Conservation (phyloP, 2,113 vertebrate genomes). For the Rhegmatorhina hoffmannsi region DNA sequence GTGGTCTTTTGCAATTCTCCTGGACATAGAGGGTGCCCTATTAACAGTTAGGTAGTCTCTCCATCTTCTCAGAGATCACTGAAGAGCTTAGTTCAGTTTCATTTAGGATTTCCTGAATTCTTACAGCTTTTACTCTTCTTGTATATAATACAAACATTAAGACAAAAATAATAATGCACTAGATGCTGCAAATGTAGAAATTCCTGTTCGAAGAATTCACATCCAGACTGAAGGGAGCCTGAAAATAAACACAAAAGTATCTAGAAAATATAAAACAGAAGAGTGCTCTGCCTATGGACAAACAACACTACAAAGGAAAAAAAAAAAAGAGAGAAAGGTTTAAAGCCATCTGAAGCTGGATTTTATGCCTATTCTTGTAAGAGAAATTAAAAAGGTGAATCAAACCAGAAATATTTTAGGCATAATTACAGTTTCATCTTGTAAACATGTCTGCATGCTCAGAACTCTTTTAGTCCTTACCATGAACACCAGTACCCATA, state of each 20-base stretch:
- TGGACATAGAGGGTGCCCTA: not conserved
- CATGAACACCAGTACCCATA: not conserved
- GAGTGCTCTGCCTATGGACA: not conserved
- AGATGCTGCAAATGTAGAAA: slow-evolving; percentile 28
- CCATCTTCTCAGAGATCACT: not conserved
- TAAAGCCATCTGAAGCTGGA: not conserved
- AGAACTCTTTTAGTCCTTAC: not conserved
- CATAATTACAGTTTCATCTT: not conserved
- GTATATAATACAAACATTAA: not conserved
- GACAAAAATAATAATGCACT: slow-evolving; percentile 22
- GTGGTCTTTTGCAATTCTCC: not conserved
- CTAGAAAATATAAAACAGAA: not conserved
- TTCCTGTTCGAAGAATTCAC: not conserved
- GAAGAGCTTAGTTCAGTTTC: not conserved
- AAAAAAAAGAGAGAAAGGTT: not conserved
- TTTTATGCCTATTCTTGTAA: not conserved
- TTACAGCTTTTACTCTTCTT: not conserved
- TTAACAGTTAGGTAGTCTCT: not conserved
- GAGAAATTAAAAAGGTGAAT: not conserved
- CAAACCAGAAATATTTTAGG: not conserved
- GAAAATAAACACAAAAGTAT: not conserved
- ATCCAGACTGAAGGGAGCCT: not conserved
- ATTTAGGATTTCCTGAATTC: not conserved
- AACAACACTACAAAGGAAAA: not conserved
- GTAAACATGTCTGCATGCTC: not conserved